phyloP scores from a whole-genome alignment of 2,113 vertebrate species.

The Oreochromis spilurus region DNA sequence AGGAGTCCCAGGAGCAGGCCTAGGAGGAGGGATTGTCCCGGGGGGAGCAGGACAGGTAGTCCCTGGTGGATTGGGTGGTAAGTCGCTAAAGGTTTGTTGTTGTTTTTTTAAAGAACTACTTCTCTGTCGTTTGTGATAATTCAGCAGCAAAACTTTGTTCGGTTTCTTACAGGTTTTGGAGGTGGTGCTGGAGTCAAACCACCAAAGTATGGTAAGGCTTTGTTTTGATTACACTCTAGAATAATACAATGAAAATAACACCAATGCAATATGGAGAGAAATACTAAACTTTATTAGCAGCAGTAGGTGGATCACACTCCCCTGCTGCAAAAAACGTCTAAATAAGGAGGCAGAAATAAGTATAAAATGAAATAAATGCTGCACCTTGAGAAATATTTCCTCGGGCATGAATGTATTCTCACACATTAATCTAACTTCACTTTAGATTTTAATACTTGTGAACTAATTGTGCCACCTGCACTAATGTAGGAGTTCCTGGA shows the following conservation, averaged over 20 bases:
- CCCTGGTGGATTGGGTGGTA: constrained; percentile 40
- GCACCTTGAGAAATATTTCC: background rate
- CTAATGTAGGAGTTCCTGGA: background rate
- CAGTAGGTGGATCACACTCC: background rate
- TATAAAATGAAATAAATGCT: background rate
- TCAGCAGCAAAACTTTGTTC: background rate
- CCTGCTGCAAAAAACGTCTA: constrained; percentile 48
- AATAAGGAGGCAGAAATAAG: constrained; percentile 3
- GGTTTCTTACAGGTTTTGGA: constrained; percentile 29
- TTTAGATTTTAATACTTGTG: background rate
- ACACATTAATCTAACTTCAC: background rate
- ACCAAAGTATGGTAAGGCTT: constrained; percentile 35
- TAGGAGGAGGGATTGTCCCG: constrained; percentile 33
- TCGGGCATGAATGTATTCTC: background rate
- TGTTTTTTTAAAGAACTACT: background rate
- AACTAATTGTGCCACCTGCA: background rate
- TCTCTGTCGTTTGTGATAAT: background rate
- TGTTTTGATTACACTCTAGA: background rate
- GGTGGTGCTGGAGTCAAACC: constrained; percentile 38
- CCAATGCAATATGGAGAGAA: background rate
- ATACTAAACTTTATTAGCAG: background rate
- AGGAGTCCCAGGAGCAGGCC: constrained; percentile 28
- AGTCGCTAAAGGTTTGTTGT: background rate
- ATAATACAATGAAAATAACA: background rate
- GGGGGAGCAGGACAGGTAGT: constrained; percentile 20